Percentiles rank a stretch among this genome's conserved stretches.
phyloP scores from a whole-genome alignment of 2,113 vertebrate genomes.

The Rutilus rutilus region DNA sequence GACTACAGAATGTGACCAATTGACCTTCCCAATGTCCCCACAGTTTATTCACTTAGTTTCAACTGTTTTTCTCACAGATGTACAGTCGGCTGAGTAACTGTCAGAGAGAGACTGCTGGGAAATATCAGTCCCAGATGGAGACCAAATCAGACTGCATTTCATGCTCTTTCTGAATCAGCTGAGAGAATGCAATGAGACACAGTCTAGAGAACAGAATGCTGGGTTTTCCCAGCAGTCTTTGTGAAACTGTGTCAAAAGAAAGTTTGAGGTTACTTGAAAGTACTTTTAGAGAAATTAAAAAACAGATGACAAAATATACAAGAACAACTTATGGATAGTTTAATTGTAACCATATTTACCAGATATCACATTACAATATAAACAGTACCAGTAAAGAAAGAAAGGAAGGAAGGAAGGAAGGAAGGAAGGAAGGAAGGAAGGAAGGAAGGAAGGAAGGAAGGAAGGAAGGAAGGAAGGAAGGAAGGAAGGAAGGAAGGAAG shows the following conservation, averaged over 20 bases:
- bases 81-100: constrained; percentile 19
- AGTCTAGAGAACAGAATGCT: constrained; percentile 21
- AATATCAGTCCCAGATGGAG: constrained; percentile 6
- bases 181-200: background rate
- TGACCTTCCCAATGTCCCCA: constrained; percentile 7
- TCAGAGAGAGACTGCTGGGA: constrained; percentile 8
- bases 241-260: constrained; percentile 33
- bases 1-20: background rate
- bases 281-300: background rate
- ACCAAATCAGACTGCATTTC: constrained; percentile 6
- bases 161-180: constrained; percentile 20
- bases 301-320: background rate
- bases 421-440: too few species aligned
- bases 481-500: too few species aligned
- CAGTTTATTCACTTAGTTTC: background rate
- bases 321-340: background rate
- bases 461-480: too few species aligned
- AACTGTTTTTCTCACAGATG: background rate
- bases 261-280: constrained; percentile 6
- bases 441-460: too few species aligned
- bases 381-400: too few species aligned
- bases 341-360: background rate
- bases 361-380: too few species aligned
- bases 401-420: too few species aligned
- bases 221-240: constrained; percentile 20